Percentiles rank a stretch among this genome's conserved stretches.
These are phyloP conservation scores for Anguilla megastoma DNA, from an alignment of 2,797 vertebrate genomes.

Conservation along the genomic window DNA sequence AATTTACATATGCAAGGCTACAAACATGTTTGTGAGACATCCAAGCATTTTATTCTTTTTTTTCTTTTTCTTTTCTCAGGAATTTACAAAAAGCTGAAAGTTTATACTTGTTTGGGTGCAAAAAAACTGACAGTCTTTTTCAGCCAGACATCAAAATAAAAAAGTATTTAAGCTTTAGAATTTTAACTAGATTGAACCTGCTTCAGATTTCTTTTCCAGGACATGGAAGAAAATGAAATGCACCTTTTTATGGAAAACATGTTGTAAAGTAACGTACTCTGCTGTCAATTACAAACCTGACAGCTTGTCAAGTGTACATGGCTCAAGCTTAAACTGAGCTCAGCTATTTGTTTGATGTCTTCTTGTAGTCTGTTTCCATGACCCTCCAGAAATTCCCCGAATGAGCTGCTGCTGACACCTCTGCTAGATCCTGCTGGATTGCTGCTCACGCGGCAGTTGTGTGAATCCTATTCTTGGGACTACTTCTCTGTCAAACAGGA, in stretches of 20 bases:
- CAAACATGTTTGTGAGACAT: neutral
- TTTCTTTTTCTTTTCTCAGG: no score
- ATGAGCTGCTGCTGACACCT: neutral
- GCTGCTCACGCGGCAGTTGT: neutral
- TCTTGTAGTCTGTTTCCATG: neutral
- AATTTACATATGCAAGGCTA: neutral
- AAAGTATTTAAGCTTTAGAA: neutral
- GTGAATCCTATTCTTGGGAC: neutral
- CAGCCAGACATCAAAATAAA: neutral
- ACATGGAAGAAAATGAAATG: neutral
- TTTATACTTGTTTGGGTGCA: neutral
- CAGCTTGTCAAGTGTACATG: neutral
- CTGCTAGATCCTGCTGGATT: neutral
- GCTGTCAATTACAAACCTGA: neutral
- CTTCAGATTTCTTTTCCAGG: neutral
- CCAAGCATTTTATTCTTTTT: neutral
- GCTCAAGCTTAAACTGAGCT: neutral
- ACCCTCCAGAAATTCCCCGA: neutral
- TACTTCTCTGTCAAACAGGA: neutral
- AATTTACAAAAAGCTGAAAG: neutral
- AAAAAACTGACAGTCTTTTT: neutral
- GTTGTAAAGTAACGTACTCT: neutral
- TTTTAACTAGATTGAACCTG: neutral
- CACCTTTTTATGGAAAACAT: constrained; percentile 4
- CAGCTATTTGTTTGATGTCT: neutral